These are phyloP conservation scores for Junonia oenone DNA, from an alignment of 2,888 invertebrate genomes.

Conservation along the genomic window DNA sequence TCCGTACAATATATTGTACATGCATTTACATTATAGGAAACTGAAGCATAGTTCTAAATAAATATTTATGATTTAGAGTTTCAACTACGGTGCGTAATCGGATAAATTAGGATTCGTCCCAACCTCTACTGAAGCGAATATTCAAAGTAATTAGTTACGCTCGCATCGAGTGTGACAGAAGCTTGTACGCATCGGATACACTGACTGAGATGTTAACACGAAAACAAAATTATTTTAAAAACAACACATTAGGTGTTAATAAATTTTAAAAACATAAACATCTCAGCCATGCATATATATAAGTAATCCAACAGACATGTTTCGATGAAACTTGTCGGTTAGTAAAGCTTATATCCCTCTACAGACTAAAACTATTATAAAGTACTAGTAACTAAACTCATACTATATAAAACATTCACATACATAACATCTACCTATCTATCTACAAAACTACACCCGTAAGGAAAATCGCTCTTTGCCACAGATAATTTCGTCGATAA, in stretches of 20 bases:
- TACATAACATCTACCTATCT: constrained; percentile 75
- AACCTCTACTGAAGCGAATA: constrained; percentile 24
- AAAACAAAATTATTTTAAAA: constrained; percentile 13
- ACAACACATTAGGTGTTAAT: constrained; percentile 9
- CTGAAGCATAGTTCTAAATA: background rate
- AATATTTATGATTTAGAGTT: background rate
- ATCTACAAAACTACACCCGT: constrained; percentile 50
- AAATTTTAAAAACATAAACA: constrained; percentile 35
- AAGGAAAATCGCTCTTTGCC: constrained; percentile 30
- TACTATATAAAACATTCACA: constrained; percentile 46
- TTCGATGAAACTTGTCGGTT: constrained; percentile 29
- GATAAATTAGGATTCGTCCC: constrained; percentile 11
- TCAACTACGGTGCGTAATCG: background rate
- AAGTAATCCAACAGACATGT: constrained; percentile 35
- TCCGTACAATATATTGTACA: too few relatives aligned
- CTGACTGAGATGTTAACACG: constrained; percentile 20
- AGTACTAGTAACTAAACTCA: constrained; percentile 36
- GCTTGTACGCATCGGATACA: constrained; percentile 24
- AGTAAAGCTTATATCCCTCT: constrained; percentile 55
- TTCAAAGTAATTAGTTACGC: constrained; percentile 4
- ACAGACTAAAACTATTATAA: constrained; percentile 42
- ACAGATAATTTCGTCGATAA: constrained; percentile 36
- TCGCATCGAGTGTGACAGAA: constrained; percentile 29
- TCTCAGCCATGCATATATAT: constrained; percentile 37
- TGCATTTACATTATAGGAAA: background rate